These are phyloP conservation scores for Adelosebastes latens DNA, from an alignment of 2,797 vertebrate species.

Conservation along the genomic window DNA sequence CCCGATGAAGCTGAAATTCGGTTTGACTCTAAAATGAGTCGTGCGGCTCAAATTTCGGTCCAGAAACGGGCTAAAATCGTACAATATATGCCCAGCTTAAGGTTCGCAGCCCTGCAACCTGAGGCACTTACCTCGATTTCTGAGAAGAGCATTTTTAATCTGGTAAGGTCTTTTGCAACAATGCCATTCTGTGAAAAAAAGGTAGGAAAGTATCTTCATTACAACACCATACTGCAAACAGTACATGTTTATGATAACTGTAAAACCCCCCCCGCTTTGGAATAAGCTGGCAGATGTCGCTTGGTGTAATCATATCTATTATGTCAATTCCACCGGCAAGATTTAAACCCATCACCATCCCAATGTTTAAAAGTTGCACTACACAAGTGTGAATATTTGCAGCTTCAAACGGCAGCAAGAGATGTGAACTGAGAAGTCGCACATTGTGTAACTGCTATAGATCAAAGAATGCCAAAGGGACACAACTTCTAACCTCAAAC, in stretches of 20 bases:
- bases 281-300: neutral
- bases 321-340: neutral
- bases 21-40: too few relatives aligned
- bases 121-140: constrained; percentile 92
- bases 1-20: too few relatives aligned
- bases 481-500: neutral
- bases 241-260: neutral
- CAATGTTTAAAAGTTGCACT: neutral
- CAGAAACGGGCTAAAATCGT: neutral
- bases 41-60: too few relatives aligned
- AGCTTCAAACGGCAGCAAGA: neutral
- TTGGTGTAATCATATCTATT: neutral
- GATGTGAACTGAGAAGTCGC: neutral
- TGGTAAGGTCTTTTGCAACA: constrained; percentile 95
- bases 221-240: neutral
- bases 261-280: neutral
- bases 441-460: neutral
- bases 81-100: neutral
- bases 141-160: constrained; percentile 94
- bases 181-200: constrained; percentile 90
- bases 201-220: neutral
- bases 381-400: neutral
- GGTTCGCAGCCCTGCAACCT: neutral
- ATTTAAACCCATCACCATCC: neutral
- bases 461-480: neutral